Evolutionary conservation across 2,797 vertebrate species (phyloP), one percentile per base, ranked within the genome.

Genomic region (Acrossocheilus wenchowensis): DNA sequence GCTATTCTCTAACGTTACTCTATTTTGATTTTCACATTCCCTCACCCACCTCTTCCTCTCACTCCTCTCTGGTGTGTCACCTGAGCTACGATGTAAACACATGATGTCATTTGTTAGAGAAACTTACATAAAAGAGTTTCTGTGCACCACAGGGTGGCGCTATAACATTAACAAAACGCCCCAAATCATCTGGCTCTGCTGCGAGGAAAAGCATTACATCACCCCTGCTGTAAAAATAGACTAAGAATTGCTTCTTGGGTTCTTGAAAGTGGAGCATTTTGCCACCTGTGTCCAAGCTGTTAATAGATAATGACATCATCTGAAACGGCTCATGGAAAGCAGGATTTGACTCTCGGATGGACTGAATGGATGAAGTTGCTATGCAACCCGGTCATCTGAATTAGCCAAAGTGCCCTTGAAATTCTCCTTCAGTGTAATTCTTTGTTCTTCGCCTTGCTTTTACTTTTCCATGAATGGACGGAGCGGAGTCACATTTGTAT

Each of bases 271-370:
- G 89, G 89, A 91, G 86, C 89, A 83, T 91, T 89, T 89, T 90
- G 86, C 89, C 89, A 90, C 89, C 89, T 89, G 89, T 87, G 88
- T 90, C 84, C 84, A 88, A 80, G 86, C 90, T 87, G 88, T 88
- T 90, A 88, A 89, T 88, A 89, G 87, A 91, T 87, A 89, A 91
- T 91, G 90, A 90, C 89, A 89, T 89, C 89, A 90, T 90, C 86
- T 88, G 75, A 89, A 88, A 88, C n/a, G 83, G 66, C 54, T 84
- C 81, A 48, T 41, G 87, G 88, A 88, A 87, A 87, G 89, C 84
- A 72, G 89, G 86, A 87, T 92, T 92, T 87, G 89, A 85, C 77
- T 88, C 89, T 90, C 91, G n/a, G 72, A 90, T 93, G 81, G 73
- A 82, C 82, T 60, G 75, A 78, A 88, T 19, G 36, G 82, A 68